phyloP scores from a whole-genome alignment of 1,140 invertebrate genomes.

The Contarinia nasturtii region DNA sequence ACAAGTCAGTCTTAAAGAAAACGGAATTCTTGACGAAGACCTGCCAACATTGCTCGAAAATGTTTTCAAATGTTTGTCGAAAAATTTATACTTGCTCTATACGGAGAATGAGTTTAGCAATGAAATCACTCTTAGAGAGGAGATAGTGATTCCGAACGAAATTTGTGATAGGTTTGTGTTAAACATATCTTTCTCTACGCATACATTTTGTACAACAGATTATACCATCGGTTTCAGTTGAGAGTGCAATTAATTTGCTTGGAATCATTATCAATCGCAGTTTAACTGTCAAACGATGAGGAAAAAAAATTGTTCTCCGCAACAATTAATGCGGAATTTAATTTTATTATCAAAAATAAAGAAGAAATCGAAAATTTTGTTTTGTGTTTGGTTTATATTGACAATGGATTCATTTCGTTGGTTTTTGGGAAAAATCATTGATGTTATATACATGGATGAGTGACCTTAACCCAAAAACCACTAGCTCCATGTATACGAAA shows the following conservation, averaged over 20 bases:
- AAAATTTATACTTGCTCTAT: slow-evolving; percentile 39
- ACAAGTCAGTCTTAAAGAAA: slow-evolving; percentile 22
- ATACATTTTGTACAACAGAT: too few species aligned
- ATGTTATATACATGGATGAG: background rate
- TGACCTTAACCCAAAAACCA: background rate
- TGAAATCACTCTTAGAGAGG: slow-evolving; percentile 25
- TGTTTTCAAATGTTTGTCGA: slow-evolving; percentile 40
- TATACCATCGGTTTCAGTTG: too few species aligned
- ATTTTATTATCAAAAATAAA: too few species aligned
- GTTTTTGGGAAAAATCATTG: background rate
- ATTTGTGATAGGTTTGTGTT: slow-evolving; percentile 38
- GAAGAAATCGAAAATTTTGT: background rate
- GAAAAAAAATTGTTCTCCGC: too few species aligned
- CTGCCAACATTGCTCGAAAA: slow-evolving; percentile 33
- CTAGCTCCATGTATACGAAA: background rate
- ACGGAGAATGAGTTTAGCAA: slow-evolving; percentile 17
- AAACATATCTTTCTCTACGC: background rate
- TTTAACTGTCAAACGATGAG: too few species aligned
- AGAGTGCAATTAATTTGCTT: too few species aligned
- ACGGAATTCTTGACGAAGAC: slow-evolving; percentile 20
- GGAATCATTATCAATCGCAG: too few species aligned
- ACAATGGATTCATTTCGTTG: background rate
- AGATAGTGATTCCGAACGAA: slow-evolving; percentile 41
- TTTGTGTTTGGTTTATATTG: background rate
- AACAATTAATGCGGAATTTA: too few species aligned